Conservation (phyloP, 2,113 vertebrate species). For the Erpornis zantholeuca region DNA sequence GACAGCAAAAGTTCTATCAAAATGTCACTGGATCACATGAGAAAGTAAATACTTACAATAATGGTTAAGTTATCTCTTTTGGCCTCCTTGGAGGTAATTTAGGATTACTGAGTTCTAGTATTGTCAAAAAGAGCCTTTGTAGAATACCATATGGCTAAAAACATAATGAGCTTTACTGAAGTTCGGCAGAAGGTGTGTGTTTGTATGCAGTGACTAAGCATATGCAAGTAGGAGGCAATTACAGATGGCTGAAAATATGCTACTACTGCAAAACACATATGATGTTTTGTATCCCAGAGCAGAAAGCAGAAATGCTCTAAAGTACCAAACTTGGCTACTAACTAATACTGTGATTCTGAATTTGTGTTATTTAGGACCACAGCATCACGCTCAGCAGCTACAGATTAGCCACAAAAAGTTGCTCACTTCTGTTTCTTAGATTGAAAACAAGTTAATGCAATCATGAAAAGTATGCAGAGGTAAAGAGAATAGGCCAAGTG, state of each 20-base stretch:
- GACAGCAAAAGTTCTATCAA: neutral
- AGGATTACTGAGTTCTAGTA: neutral
- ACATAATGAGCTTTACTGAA: slow-evolving; percentile 40
- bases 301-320: slow-evolving; percentile 42
- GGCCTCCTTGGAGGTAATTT: slow-evolving; percentile 1
- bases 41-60: neutral
- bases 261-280: slow-evolving; percentile 68
- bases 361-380: neutral
- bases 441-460: neutral
- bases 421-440: neutral
- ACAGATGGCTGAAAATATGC: slow-evolving; percentile 73
- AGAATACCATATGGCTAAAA: slow-evolving; percentile 16
- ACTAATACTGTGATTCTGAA: neutral
- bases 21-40: neutral
- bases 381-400: neutral
- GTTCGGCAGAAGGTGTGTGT: slow-evolving; percentile 67
- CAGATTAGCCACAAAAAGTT: neutral
- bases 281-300: slow-evolving; percentile 51
- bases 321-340: neutral
- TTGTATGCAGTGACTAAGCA: slow-evolving; percentile 63
- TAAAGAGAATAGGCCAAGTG: neutral
- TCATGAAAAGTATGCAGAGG: neutral
- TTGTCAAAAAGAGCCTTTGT: slow-evolving; percentile 40
- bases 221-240: slow-evolving; percentile 66
- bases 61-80: neutral